Base-by-base conservation (phyloP, 2,113 vertebrate species). In the Cyprinodon brontotheroides region DNA sequence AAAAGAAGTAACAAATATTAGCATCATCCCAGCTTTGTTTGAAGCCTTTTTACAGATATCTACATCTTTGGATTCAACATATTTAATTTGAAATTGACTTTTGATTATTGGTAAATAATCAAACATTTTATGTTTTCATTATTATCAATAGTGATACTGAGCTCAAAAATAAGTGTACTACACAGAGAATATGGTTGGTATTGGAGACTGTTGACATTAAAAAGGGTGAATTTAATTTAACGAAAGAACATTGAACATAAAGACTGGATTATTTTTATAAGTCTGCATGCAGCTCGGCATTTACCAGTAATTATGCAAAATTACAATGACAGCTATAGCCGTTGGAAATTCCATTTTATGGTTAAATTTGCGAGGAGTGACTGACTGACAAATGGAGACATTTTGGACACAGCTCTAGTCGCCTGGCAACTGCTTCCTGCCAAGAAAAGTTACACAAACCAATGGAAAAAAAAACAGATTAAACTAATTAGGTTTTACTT, bases 341-440 rank as follows among this genome's bases (percentile, higher is more conserved):
- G 3, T 22, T n/a, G 37, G 67, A 45, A 57, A 45, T 50, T 1
- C 20, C 45, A 72, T 43, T 72, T 67, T 45, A 6, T 59, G n/a
- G 12, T 41, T 45, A n/a, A 29, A 61, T 39, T 15, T 38, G 40
- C 2, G 39, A 11, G 38, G 11, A 53, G 64, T 3, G 22, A 68
- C 48, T 59, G 40, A 57, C 40, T 48, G 37, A 61, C 48, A 63
- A 4, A 47, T 64, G 64, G 63, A 45, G 36, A 45, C 45, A 74
- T 59, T 63, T 74, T 38, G 48, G 77, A 79, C 70, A 72, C 37
- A 15, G 60, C 39, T 29, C 47, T 14, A 11, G 77, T 79, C 67
- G 65, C 77, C 4, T 64, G 65, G 77, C 77, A 79, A 79, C 77
- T 64, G 48, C 61, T 11, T 47, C 6, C 29, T 37, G 29, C 60